Base-by-base conservation (phyloP, 2,888 invertebrate species). In the Psylliodes chrysocephalus region DNA sequence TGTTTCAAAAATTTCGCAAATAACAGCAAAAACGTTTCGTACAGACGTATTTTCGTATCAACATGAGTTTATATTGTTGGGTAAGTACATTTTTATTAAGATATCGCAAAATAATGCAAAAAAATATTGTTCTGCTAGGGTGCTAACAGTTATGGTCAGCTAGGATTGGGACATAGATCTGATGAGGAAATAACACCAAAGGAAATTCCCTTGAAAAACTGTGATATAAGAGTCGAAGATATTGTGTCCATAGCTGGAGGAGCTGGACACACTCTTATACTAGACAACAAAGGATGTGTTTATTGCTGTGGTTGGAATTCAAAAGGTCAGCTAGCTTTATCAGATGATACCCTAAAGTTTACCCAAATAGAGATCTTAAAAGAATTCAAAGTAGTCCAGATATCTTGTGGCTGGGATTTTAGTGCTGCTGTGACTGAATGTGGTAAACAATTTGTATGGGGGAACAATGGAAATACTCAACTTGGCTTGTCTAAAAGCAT, bases 351-450 rank as follows among this genome's bases (percentile, higher is more conserved):
- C 22, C 78, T 83, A 14, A 84, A 79, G 61, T 88, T 90, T 73
- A 83, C 87, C 78, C 86, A 89, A 77, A 86, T 88, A 59, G 88
- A 89, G 83, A 81, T 83, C 53, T 77, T 88, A 59, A 86, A 86
- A 81, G 76, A 84, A 80, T 77, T 85, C 73, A 78, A 77, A 62
- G 86, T 92, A 67, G 84, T 84, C 55, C 86, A 88, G 69, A 84
- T 93, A 62, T 87, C 88, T 30, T 91, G 91, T 72, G 93, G 93
- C n/a, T 93, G 93, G 93, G 92, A 93, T 77, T 89, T 89, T 69
- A 92, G 91, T 60, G 89, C 91, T 71, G 93, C 90, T 40, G 85
- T 93, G 15, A 88, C 91, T 18, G 85, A 87, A 75, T 86, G 88
- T 67, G 87, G 90, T 49, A 85, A 87, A 57, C 80, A 94, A 1